These are phyloP conservation scores for Agrenia bidenticulata DNA, from an alignment of 2,888 invertebrate species.

Conservation along the genomic window DNA sequence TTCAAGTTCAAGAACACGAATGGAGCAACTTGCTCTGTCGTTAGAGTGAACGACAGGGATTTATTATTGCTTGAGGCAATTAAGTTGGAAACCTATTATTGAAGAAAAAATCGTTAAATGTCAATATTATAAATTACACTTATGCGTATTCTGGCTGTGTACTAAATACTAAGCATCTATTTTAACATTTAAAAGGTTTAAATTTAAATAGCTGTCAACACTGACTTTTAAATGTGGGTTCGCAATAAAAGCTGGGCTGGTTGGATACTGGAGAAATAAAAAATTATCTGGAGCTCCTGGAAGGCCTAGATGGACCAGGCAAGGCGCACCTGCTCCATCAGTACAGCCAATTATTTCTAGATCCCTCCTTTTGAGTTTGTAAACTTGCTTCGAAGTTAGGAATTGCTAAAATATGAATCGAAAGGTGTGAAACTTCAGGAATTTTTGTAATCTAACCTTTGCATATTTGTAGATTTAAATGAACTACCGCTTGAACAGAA, in stretches of 20 bases:
- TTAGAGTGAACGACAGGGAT: constrained; percentile 56
- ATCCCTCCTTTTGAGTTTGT: constrained; percentile 3
- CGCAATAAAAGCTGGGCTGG: constrained; percentile 22
- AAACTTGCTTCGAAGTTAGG: constrained; percentile 36
- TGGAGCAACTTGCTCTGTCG: constrained; percentile 62
- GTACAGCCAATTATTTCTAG: constrained; percentile 22
- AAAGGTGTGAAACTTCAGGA: too few relatives aligned
- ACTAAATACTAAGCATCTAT: too few relatives aligned
- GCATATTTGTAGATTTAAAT: too few relatives aligned
- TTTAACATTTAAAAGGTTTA: too few relatives aligned
- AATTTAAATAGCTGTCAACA: too few relatives aligned
- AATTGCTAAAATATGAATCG: constrained; percentile 19
- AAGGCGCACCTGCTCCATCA: constrained; percentile 21
- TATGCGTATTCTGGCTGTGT: too few relatives aligned
- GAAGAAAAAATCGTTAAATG: too few relatives aligned
- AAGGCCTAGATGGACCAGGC: constrained; percentile 34
- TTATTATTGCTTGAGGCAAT: constrained; percentile 12
- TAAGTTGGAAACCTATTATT: constrained; percentile 18
- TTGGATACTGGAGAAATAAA: constrained; percentile 62
- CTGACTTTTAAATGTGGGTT: constrained; percentile 32
- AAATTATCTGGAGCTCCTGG: constrained; percentile 64
- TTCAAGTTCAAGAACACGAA: constrained; percentile 69
- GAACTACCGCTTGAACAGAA: constrained; percentile 32
- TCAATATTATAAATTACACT: too few relatives aligned
- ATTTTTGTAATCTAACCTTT: too few relatives aligned